phyloP scores from a whole-genome alignment of 2,888 invertebrate genomes.

The Ophion obscuratus region DNA sequence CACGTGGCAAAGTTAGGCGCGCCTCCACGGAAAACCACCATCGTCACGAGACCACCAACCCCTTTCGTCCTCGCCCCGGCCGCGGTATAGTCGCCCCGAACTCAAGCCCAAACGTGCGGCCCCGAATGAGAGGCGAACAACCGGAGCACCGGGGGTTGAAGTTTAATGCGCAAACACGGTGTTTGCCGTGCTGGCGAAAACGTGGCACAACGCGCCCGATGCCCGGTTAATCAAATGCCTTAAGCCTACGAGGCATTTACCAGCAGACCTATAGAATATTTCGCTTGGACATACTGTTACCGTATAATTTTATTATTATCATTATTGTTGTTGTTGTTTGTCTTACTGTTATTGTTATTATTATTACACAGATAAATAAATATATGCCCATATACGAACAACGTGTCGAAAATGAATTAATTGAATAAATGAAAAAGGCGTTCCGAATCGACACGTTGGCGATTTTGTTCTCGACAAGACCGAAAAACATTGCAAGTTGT shows the following conservation, averaged over 20 bases:
- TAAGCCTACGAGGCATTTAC: conserved; percentile 61
- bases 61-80: neutral
- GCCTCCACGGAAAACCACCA: neutral
- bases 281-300: conserved; percentile 35
- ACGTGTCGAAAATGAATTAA: too few species aligned
- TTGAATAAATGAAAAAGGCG: too few species aligned
- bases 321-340: neutral
- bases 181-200: conserved; percentile 59
- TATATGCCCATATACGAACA: too few species aligned
- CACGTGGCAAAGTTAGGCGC: conserved; percentile 35
- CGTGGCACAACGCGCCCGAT: conserved; percentile 51
- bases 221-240: conserved; percentile 63
- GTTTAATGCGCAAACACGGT: conserved; percentile 65
- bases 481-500: too few species aligned
- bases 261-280: conserved; percentile 56
- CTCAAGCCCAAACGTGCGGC: neutral
- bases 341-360: neutral
- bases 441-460: too few species aligned
- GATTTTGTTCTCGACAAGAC: too few species aligned
- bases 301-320: neutral
- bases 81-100: neutral
- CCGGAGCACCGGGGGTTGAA: conserved; percentile 43
- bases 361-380: too few species aligned
- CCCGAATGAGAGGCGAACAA: conserved; percentile 47
- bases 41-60: neutral